Base-by-base conservation (phyloP, 1,140 invertebrate species). In the Drosophila suzukii region DNA sequence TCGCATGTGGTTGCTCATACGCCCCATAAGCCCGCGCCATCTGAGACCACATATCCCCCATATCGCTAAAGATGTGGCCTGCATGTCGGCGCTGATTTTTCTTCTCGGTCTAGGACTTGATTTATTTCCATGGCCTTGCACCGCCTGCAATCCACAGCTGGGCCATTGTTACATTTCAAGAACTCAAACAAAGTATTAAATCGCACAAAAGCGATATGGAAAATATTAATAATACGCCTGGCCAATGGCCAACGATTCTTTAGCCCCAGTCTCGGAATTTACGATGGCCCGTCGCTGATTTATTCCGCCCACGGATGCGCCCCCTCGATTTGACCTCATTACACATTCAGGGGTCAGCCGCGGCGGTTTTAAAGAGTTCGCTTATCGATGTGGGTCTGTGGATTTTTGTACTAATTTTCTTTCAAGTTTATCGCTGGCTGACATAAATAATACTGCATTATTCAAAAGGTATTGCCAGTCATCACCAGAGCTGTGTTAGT, bases 211-310 rank as follows among this genome's bases (percentile, higher is more conserved):
- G 77, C 73, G 73, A 77, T 79, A 88, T 86, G 83, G 67, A 86
- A 86, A 86, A 86, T 86, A 89, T 86, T 86, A 88, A 86, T 86
- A 88, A 88, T 88, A 74, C 63, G 54, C 56, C 50, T 43, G 50
- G 27, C 39, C 55, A 57, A 44, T 36, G 39, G 4, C 55, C 55
- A 57, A 15, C 55, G 55, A 32, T 57, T 44, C 65, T 57, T 72
- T 71, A 66, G 58, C 73, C 51, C 20, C 53, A 68, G 57, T 50
- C 46, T 43, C 11, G 46, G 57, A 77, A 77, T 78, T 70, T 77
- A 78, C 81, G 71, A 66, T 81, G 49, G 49, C 49, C 47, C 62
- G 13, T 46, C 47, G 47, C 55, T 75, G 75, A 78, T 82, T 86
- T 78, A 88, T 88, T 68, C 75, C 56, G 5, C 72, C 66, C 66